A percentile compares a stretch with the other conserved stretches of the same genome.
Conservation (phyloP, 2,113 vertebrate genomes). For the Panurus biarmicus region DNA sequence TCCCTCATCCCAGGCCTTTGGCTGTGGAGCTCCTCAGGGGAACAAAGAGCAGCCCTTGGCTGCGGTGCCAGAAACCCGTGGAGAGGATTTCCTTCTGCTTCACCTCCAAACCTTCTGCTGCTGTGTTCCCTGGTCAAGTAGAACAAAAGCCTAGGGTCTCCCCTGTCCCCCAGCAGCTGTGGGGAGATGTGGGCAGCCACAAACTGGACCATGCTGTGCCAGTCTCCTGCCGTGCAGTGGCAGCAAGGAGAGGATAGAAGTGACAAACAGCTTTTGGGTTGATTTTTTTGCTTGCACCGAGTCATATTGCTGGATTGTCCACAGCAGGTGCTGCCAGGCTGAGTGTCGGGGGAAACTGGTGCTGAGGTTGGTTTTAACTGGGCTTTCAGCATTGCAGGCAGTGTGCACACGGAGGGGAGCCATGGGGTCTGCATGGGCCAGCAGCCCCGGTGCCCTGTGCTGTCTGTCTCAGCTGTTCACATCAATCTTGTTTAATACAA, state of each 20-base stretch:
- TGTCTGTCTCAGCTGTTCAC: background rate
- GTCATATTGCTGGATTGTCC: background rate
- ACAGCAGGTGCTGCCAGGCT: background rate
- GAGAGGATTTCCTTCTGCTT: background rate
- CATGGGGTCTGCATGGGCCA: accelerated
- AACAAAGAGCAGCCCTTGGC: background rate
- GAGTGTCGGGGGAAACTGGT: background rate
- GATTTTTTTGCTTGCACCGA: accelerated
- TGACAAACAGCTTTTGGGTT: background rate
- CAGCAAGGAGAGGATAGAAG: background rate
- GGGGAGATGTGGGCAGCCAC: accelerated
- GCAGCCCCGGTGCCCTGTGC: background rate
- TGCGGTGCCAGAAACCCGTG: accelerated
- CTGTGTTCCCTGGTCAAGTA: background rate
- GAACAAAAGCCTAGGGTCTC: background rate
- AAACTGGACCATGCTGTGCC: accelerated
- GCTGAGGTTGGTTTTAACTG: background rate
- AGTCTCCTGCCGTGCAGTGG: accelerated
- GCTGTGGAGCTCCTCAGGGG: background rate
- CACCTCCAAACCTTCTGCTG: background rate
- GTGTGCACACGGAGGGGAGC: accelerated
- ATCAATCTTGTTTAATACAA: background rate
- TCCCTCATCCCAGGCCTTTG: background rate
- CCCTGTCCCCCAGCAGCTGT: background rate
- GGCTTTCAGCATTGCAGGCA: background rate